Evolutionary conservation across 2,113 vertebrate genomes (phyloP), one percentile per base, ranked within the genome.

Genomic region (Cebidichthys violaceus): DNA sequence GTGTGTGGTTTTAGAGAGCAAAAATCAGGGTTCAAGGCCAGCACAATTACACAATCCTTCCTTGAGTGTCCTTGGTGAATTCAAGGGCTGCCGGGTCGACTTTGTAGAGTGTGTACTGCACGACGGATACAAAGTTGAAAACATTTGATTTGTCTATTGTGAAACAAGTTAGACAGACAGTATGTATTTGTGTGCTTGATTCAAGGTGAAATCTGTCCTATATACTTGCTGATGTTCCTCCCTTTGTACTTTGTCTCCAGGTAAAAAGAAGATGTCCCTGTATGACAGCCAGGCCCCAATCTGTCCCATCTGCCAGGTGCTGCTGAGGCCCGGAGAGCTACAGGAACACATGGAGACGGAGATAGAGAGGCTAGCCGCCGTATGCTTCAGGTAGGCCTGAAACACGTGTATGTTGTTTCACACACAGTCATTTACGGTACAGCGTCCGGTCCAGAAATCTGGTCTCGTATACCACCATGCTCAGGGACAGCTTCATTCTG

Each of bases 281-380:
- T 99, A 98, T 90, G 98, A 99, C 95, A 99, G 97, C 94, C 98
- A 99, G 93, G 96, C 98, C 88, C 98, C 98, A 0, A 96, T 99
- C 88, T 99, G 98, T 92, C 98, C 98, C 82, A 99, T 99, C 93
- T 99, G 98, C 92, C 97, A 99, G 93, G 97, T 99, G 57, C 94
- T 99, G 83, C 96, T 99, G 88, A 96, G 98, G 88, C 98, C 98
- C 0, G 97, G 97, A 70, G 98, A 99, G 87, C 92, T 99, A 31
- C 98, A 98, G 88, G 98, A 99, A 39, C 98, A 99, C 94, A 99
- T 99, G 98, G 98, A 99, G 83, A 98, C 99, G 70, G 98, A 99
- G 92, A 95, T 99, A 86, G 98, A 99, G 89, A 95, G 98, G 91
- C 96, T 99, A 92, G 96, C 97, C 0, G 94, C 96, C 81, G 95